A percentile compares a stretch with the other conserved stretches of the same genome.
Conservation (phyloP, 2,888 invertebrate genomes). For the Cylindroiulus punctatus region DNA sequence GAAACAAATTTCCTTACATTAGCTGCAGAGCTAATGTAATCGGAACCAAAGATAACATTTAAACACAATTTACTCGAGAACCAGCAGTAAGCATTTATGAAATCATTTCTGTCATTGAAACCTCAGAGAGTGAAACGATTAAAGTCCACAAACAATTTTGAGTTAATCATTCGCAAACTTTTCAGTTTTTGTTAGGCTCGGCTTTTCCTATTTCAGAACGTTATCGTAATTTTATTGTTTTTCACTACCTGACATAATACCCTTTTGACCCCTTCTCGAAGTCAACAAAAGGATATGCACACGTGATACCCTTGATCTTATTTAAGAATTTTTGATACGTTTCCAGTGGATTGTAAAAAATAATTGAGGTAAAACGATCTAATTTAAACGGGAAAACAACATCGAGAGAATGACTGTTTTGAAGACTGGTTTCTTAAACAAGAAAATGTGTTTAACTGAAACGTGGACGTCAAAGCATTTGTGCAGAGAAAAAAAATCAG, state of each 20-base stretch:
- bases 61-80: neutral
- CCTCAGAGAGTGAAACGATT: neutral
- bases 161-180: neutral
- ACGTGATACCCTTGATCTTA: conserved; percentile 34
- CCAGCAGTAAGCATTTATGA: neutral
- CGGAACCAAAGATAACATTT: neutral
- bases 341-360: neutral
- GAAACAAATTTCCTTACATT: too few species aligned
- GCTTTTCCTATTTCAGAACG: neutral
- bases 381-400: neutral
- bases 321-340: neutral
- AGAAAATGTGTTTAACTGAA: neutral
- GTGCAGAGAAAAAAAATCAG: neutral
- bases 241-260: neutral
- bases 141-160: neutral
- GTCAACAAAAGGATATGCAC: conserved; percentile 33
- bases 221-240: neutral
- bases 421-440: neutral
- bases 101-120: neutral
- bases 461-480: neutral
- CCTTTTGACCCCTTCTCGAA: neutral
- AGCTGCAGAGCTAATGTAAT: too few species aligned
- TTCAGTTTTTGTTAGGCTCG: neutral
- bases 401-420: neutral
- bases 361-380: neutral